Evolutionary conservation across 2,113 vertebrate genomes (phyloP).

Genomic region (Nycticryphes semicollaris): DNA sequence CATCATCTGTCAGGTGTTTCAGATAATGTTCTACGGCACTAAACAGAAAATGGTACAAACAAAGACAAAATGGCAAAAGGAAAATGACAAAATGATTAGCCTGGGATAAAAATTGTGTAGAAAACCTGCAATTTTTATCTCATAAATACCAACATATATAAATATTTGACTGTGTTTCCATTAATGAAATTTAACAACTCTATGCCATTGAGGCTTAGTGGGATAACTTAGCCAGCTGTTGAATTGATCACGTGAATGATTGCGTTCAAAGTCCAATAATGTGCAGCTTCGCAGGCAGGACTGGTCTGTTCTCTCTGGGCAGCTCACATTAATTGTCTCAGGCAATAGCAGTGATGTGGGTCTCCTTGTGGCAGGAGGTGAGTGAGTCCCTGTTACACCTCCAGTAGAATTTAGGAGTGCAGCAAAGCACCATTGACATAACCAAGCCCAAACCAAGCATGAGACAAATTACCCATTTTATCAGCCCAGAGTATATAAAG

Average conservation of each 20-base stretch:
- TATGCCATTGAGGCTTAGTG: background rate
- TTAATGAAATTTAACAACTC: background rate
- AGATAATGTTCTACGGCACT: background rate
- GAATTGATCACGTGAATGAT: background rate
- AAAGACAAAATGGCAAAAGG: background rate
- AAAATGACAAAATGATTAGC: background rate
- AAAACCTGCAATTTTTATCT: background rate
- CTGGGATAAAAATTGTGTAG: background rate
- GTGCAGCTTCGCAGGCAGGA: background rate
- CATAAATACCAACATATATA: conserved; percentile 15
- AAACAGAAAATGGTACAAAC: background rate
- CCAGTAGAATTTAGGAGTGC: conserved; percentile 4
- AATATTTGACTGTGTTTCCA: background rate
- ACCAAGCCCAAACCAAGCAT: conserved; percentile 63
- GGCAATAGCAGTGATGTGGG: conserved; percentile 42
- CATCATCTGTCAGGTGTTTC: background rate
- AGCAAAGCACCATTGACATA: conserved; percentile 69
- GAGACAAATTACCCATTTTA: conserved; percentile 69
- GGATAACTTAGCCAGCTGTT: background rate
- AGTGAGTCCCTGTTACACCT: background rate
- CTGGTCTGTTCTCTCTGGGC: background rate
- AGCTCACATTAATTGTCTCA: background rate
- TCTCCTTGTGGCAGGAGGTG: conserved; percentile 18
- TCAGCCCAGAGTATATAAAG: conserved; percentile 51
- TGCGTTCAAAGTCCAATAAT: background rate